Evolutionary conservation across 2,113 vertebrate genomes (phyloP).

Genomic region (Emydocephalus ijimae): DNA sequence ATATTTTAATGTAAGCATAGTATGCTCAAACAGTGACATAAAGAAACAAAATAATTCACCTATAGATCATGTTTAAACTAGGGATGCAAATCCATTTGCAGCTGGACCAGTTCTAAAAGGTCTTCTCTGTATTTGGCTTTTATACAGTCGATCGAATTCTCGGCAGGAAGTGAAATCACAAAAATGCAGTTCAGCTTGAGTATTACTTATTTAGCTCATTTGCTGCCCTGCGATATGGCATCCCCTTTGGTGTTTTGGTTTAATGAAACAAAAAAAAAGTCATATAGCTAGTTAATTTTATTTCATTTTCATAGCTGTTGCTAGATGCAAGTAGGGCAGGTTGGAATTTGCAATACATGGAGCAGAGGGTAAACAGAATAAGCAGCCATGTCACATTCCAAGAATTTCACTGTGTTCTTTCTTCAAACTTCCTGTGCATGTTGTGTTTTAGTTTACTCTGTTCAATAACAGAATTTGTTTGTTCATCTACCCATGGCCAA

Average conservation of each 20-base stretch:
- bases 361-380: neutral
- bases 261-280: neutral
- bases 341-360: neutral
- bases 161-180: neutral
- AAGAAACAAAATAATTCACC: neutral
- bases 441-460: neutral
- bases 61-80: neutral
- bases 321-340: neutral
- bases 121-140: neutral
- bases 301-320: neutral
- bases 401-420: neutral
- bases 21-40: neutral
- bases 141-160: neutral
- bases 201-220: neutral
- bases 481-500: neutral
- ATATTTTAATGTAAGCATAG: neutral
- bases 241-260: neutral
- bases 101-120: neutral
- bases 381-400: neutral
- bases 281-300: neutral
- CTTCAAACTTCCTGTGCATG: neutral
- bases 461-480: neutral
- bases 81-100: neutral
- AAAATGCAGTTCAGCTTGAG: neutral
- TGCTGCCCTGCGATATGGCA: neutral